A percentile compares a stretch with the other conserved stretches of the same genome.
Evolutionary conservation across 1,140 invertebrate species (phyloP).

Genomic region (Drosophila albomicans): DNA sequence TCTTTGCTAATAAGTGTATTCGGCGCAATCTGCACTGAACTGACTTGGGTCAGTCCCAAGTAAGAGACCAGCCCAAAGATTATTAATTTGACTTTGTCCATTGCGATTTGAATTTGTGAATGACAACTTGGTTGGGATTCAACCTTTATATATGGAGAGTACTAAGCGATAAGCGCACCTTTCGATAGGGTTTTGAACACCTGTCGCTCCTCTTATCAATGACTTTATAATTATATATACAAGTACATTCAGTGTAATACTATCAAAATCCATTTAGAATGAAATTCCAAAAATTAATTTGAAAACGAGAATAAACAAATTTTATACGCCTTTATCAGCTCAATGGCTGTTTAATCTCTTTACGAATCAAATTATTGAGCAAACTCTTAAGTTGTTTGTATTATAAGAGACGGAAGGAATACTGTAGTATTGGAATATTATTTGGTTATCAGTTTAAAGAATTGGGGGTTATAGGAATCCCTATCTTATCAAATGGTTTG

Average conservation of each 20-base stretch:
- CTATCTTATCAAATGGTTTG: not conserved
- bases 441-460: no score
- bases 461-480: not conserved
- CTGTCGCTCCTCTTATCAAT: not conserved
- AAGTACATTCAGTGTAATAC: not conserved
- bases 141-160: not conserved
- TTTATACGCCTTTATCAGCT: not conserved
- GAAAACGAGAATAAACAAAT: slow-evolving; percentile 2
- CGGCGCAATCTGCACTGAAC: not conserved
- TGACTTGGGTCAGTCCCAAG: slow-evolving; percentile 4
- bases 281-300: slow-evolving; percentile 2
- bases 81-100: slow-evolving; percentile 28
- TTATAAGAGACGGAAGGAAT: no score
- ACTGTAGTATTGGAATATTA: no score
- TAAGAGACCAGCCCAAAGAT: slow-evolving; percentile 7
- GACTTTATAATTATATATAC: not conserved
- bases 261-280: slow-evolving; percentile 4
- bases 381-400: no score
- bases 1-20: not conserved
- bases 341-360: not conserved
- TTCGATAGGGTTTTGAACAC: not conserved
- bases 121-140: not conserved
- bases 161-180: not conserved
- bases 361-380: no score
- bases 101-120: not conserved